Conservation (phyloP, 1,140 invertebrate species). For the Druon quercuslanigerum region DNA sequence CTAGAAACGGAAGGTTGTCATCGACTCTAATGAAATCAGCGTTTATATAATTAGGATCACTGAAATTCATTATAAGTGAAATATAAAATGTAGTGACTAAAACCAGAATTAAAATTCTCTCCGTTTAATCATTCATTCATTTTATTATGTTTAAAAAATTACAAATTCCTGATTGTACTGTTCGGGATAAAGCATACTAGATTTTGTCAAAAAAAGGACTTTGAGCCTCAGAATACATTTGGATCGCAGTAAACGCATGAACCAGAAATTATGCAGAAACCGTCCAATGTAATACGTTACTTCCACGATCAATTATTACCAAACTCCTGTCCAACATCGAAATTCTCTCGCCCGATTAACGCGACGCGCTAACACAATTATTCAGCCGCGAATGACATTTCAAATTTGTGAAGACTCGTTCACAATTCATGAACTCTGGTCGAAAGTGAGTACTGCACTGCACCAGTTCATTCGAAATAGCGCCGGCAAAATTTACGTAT, state of each 20-base stretch:
- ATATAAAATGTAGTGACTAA: too few relatives aligned
- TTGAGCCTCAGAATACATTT: background rate
- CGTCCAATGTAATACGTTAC: conserved; percentile 15
- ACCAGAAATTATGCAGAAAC: conserved; percentile 11
- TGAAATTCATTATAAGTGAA: too few relatives aligned
- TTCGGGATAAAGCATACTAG: background rate
- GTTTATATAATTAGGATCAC: too few relatives aligned
- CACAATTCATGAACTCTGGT: background rate
- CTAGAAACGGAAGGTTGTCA: too few relatives aligned
- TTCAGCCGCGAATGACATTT: conserved; percentile 49
- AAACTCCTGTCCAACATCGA: conserved; percentile 42
- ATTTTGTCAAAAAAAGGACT: background rate
- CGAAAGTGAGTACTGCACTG: background rate
- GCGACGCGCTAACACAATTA: conserved; percentile 54
- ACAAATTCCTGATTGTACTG: too few relatives aligned
- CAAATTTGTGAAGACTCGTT: conserved; percentile 25
- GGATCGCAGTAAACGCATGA: background rate
- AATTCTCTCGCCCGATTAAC: conserved; percentile 49
- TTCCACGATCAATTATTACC: conserved; percentile 59
- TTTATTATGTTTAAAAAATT: too few relatives aligned
- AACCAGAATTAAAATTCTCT: too few relatives aligned
- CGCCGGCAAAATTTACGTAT: background rate
- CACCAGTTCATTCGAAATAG: background rate
- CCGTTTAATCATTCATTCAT: too few relatives aligned
- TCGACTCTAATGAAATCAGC: too few relatives aligned